Base-by-base conservation (phyloP, 2,888 invertebrate genomes). In the Buathra laborator region DNA sequence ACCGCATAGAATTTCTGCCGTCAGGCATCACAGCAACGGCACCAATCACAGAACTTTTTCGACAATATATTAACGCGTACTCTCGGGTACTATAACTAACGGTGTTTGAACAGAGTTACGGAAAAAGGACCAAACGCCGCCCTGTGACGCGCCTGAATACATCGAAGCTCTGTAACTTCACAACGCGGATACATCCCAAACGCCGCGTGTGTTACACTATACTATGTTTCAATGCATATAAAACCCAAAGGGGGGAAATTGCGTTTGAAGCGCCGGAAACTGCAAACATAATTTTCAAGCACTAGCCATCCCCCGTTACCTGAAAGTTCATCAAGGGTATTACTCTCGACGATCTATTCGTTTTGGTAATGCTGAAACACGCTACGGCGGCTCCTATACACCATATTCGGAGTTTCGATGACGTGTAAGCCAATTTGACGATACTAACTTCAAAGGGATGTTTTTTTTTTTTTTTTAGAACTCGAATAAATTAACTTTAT, bases 241-340 rank as follows among this genome's bases (percentile, higher is more conserved):
- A 37, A 37, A 56, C 19, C 56, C 24, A 10, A 56, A 56, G 19
- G 56, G 56, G 56, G 56, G 56, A 56, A 56, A 56, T 56, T 56
- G 56, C 24, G 56, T 56, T 56, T 56, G 56, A 56, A 56, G 24
- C 56, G 56, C 56, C 4, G 56, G 56, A 56, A 56, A 56, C 56
- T 56, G 56, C 56, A 56, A 56, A 56, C 56, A 56, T 56, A 56
- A 56, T 56, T 56, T 19, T 10, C 56, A 24, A 56, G 3, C 19
- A 70, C 53, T 72, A 29, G 72, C 56, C 37, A 10, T 56, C 48
- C 14, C 51, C n/a, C n/a, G 16, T 56, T 14, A n/a, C 9, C 19
- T 16, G 29, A 29, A n/a, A 56, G n/a, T 56, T 53, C 51, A 72
- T 46, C 56, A 37, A 51, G 51, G n/a, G 56, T 29, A 51, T 72